These are phyloP conservation scores for Chymomyza procnemis DNA, from an alignment of 2,888 invertebrate genomes.

Conservation along the genomic window DNA sequence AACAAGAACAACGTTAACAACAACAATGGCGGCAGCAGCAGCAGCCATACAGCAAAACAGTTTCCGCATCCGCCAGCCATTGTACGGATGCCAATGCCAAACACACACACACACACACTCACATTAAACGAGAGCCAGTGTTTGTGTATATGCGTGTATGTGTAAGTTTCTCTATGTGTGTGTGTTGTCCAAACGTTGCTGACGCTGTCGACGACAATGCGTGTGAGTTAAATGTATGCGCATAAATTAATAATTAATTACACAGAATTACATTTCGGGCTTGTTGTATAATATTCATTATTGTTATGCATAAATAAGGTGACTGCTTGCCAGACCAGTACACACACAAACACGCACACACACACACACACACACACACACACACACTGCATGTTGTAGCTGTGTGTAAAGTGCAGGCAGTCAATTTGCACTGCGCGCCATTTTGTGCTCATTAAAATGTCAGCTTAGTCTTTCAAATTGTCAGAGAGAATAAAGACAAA, in stretches of 20 bases:
- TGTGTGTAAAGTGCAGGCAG: slow-evolving; percentile 19
- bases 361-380: slow-evolving; percentile 12
- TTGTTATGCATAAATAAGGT: slow-evolving; percentile 77
- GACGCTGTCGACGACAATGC: slow-evolving; percentile 67
- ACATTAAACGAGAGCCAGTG: not conserved
- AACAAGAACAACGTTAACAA: slow-evolving; percentile 37
- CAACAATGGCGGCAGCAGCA: slow-evolving; percentile 48
- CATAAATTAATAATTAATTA: slow-evolving; percentile 78
- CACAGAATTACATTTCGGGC: slow-evolving; percentile 77
- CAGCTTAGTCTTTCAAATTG: slow-evolving; percentile 24
- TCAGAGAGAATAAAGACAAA: not conserved
- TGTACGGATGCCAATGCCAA: slow-evolving; percentile 69
- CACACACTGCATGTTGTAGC: slow-evolving; percentile 11
- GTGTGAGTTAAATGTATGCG: slow-evolving; percentile 76
- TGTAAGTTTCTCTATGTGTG: slow-evolving; percentile 8
- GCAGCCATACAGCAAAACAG: slow-evolving; percentile 69
- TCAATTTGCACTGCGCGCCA: slow-evolving; percentile 52
- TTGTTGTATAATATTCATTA: slow-evolving; percentile 77
- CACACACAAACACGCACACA: not conserved
- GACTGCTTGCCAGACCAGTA: slow-evolving; percentile 33
- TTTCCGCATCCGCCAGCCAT: slow-evolving; percentile 73
- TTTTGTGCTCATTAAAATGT: slow-evolving; percentile 69
- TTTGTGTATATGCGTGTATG: slow-evolving; percentile 16
- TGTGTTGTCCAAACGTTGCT: slow-evolving; percentile 25
- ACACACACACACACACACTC: slow-evolving; percentile 39